Evolutionary conservation across 1,140 invertebrate genomes (phyloP).

Genomic region (Hormaphis cornu): DNA sequence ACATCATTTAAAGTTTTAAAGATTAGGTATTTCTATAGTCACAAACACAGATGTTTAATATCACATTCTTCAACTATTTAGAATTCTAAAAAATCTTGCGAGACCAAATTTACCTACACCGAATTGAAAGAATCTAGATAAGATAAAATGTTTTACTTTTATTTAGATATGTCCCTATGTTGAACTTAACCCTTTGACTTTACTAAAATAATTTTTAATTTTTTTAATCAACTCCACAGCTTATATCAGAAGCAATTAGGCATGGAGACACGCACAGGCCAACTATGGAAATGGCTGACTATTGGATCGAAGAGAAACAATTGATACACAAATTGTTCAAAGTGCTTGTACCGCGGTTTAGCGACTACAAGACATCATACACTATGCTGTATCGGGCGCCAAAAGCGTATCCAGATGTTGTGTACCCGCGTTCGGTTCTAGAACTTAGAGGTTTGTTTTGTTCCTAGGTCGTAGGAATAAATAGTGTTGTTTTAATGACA

Average conservation of each 20-base stretch:
- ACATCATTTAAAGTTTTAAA: too few species aligned
- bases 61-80: too few species aligned
- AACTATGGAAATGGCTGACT: slow-evolving; percentile 84
- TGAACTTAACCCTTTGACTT: too few species aligned
- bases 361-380: slow-evolving; percentile 57
- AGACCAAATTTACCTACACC: too few species aligned
- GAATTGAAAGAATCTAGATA: too few species aligned
- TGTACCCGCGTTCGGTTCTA: slow-evolving; percentile 53
- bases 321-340: slow-evolving; percentile 87
- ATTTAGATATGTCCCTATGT: too few species aligned
- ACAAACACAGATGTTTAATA: too few species aligned
- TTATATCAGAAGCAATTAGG: slow-evolving; percentile 78
- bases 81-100: too few species aligned
- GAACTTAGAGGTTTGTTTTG: slow-evolving; percentile 50
- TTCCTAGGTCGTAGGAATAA: neutral
- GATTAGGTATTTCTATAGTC: too few species aligned
- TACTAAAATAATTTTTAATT: too few species aligned
- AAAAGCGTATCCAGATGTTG: slow-evolving; percentile 45
- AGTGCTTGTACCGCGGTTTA: slow-evolving; percentile 74
- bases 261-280: slow-evolving; percentile 71
- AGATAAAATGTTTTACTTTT: too few species aligned
- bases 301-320: slow-evolving; percentile 81
- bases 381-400: slow-evolving; percentile 66
- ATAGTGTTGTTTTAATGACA: neutral
- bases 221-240: too few species aligned